Base-by-base conservation (phyloP, 2,888 invertebrate species). In the Brachyptera putata region DNA sequence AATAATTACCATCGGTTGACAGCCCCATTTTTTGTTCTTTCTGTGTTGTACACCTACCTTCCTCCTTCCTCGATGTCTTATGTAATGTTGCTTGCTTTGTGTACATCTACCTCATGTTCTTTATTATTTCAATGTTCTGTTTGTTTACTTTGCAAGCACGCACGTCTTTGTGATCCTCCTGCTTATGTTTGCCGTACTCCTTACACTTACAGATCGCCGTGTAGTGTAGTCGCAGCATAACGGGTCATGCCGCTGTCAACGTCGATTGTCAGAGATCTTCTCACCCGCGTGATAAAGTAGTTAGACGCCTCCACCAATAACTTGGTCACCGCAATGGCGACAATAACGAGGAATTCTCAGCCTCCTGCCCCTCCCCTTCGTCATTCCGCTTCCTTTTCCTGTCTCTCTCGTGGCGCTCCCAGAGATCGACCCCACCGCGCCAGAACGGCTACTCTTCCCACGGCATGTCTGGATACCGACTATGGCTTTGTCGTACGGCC, bases 311-410 rank as follows among this genome's bases (percentile, higher is more conserved):
- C n/a, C n/a, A n/a, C n/a, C n/a, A n/a, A n/a, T n/a, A n/a, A n/a
- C n/a, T n/a, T n/a, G n/a, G n/a, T n/a, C n/a, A n/a, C n/a, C n/a
- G n/a, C 48, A 30, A 48, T 53, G 53, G 34, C 53, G 34, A 53
- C 53, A 3, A 13, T 53, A 22, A 34, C 34, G 11, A 4, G 25
- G 49, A 49, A 24, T 16, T n/a, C 73, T 72, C 58, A 69, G 69
- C 65, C 73, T 72, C 71, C 73, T 64, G 73, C 74, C 62, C 72
- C 74, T 66, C 74, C 74, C 66, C 69, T 77, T 65, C 69, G 76
- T 64, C 77, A 77, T 69, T 77, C 77, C 64, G 76, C 76, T 58
- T 76, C 76, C 66, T 77, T 77, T 69, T 76, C 76, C 57, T 77
- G 77, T 67, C 70, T 77, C 56, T 75, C 76, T 61, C 72, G 76